Percentiles rank a stretch among this genome's conserved stretches.
phyloP scores from a whole-genome alignment of 1,140 invertebrate genomes.

The Reticulitermes speratus region DNA sequence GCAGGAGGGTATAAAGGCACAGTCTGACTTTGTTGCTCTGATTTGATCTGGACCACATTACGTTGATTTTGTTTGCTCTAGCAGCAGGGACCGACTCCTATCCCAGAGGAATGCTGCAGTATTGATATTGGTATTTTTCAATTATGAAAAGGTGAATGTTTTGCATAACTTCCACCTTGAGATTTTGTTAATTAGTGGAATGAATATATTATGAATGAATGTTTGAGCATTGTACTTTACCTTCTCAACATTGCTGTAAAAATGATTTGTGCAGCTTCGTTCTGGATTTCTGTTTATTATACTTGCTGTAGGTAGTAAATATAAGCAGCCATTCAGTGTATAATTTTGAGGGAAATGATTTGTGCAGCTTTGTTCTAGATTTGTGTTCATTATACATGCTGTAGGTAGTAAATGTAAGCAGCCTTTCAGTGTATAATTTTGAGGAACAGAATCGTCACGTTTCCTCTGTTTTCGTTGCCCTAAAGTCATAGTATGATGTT shows the following conservation, averaged over 20 bases:
- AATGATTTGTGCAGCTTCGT: conserved; percentile 31
- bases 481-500: not conserved
- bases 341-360: not conserved
- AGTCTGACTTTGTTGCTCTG: not conserved
- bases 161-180: conserved; percentile 9
- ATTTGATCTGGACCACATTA: conserved; percentile 20
- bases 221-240: conserved; percentile 22
- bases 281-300: conserved; percentile 29
- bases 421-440: not conserved
- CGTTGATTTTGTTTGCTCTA: conserved; percentile 18
- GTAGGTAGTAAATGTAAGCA: conserved; percentile 7
- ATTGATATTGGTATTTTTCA: conserved; percentile 29
- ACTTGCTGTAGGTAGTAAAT: conserved; percentile 6
- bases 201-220: conserved; percentile 18
- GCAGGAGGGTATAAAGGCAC: not conserved
- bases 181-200: conserved; percentile 26
- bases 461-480: not conserved
- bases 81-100: not conserved
- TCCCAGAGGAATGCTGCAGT: conserved; percentile 19
- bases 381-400: conserved; percentile 28
- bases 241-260: conserved; percentile 17
- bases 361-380: conserved; percentile 31
- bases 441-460: not conserved
- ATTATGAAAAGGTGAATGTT: conserved; percentile 27
- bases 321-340: not conserved